Percentiles rank a stretch among this genome's conserved stretches.
phyloP scores from a whole-genome alignment of 2,888 invertebrate genomes.

The Latrodectus hesperus region DNA sequence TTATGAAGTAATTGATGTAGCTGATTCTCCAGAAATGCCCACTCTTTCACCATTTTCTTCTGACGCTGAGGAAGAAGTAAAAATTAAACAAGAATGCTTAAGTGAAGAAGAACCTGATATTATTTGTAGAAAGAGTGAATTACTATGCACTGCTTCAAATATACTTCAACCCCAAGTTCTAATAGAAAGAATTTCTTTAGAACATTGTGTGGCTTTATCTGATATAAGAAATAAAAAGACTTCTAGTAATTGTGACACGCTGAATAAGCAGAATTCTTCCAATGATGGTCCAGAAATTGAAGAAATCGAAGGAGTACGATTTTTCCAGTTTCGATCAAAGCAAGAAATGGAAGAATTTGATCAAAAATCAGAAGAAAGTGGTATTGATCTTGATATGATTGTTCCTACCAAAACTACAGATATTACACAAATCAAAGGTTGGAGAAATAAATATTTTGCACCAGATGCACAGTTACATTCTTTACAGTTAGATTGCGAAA shows the following conservation, averaged over 20 bases:
- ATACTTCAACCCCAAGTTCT: slow-evolving; percentile 39
- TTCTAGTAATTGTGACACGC: neutral
- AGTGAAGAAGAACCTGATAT: neutral
- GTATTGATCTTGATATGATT: slow-evolving; percentile 47
- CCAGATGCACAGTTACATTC: slow-evolving; percentile 29
- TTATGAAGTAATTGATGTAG: slow-evolving; percentile 29
- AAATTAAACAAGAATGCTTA: neutral
- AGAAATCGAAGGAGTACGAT: slow-evolving; percentile 71
- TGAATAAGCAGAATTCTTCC: slow-evolving; percentile 36
- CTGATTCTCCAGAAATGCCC: slow-evolving; percentile 67
- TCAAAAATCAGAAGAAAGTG: slow-evolving; percentile 7
- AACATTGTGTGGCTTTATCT: slow-evolving; percentile 22
- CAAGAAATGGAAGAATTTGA: slow-evolving; percentile 67
- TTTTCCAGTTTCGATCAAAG: slow-evolving; percentile 71
- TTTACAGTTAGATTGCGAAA: neutral
- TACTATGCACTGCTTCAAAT: neutral
- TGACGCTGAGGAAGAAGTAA: slow-evolving; percentile 54
- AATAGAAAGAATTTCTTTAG: slow-evolving; percentile 34
- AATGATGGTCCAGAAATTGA: slow-evolving; percentile 70
- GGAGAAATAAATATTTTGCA: slow-evolving; percentile 66
- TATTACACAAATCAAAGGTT: slow-evolving; percentile 69
- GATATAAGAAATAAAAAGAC: slow-evolving; percentile 16
- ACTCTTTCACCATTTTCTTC: slow-evolving; percentile 63
- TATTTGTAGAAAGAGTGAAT: neutral
- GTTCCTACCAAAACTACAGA: slow-evolving; percentile 70